Conservation (phyloP, 1,140 invertebrate genomes). For the Mactra quadrangularis region DNA sequence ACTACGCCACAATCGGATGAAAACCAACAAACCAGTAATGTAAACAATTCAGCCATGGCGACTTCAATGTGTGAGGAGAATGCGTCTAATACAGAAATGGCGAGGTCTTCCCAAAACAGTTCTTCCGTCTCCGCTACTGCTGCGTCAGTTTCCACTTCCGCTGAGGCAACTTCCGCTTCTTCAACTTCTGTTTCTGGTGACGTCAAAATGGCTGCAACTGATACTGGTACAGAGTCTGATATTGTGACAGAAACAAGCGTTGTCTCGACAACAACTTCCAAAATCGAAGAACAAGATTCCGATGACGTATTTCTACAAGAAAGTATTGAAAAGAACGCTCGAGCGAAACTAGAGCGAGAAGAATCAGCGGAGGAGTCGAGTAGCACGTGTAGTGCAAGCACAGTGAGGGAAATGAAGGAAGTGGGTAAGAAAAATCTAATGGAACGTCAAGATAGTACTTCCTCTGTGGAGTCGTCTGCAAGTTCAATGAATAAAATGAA, state of each 20-base stretch:
- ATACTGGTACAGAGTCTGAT: not conserved
- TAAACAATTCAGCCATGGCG: not conserved
- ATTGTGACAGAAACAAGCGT: too few relatives aligned
- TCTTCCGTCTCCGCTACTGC: not conserved
- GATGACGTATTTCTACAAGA: not conserved
- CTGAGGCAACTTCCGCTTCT: too few relatives aligned
- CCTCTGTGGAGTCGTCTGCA: constrained; percentile 27
- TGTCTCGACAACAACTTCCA: not conserved
- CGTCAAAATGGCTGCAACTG: not conserved
- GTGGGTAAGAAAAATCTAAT: not conserved
- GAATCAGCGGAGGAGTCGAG: constrained; percentile 19
- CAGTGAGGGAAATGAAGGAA: constrained; percentile 8
- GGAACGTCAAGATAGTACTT: constrained; percentile 11
- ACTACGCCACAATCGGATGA: not conserved
- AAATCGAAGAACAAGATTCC: not conserved
- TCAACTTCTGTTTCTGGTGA: too few relatives aligned
- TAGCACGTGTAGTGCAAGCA: constrained; percentile 49
- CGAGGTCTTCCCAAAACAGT: not conserved
- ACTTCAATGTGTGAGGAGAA: not conserved
- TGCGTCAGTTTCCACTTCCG: too few relatives aligned
- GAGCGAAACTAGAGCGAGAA: constrained; percentile 15
- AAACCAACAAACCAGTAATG: not conserved
- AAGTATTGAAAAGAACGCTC: not conserved
- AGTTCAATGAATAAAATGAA: constrained; percentile 25
- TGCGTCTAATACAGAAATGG: not conserved